Percentiles rank a stretch among this genome's conserved stretches.
Conservation (phyloP, 37 sponge, comb jelly and placozoan species). For the Halichondria panicea region DNA sequence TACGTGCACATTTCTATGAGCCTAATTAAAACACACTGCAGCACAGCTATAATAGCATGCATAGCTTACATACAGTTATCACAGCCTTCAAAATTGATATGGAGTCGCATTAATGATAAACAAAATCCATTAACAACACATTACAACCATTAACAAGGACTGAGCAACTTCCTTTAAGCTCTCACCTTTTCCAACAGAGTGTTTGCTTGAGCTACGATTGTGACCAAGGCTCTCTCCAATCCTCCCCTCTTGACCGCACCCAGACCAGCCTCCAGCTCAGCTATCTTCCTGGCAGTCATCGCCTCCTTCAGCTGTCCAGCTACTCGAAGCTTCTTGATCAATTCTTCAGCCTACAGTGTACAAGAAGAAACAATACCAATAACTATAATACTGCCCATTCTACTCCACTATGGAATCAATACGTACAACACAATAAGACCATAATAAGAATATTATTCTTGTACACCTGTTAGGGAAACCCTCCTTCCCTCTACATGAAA, state of each 20-base stretch:
- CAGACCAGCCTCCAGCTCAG: neutral
- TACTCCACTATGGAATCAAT: too few relatives aligned
- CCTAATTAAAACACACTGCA: too few relatives aligned
- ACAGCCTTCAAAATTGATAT: too few relatives aligned
- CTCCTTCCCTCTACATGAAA: too few relatives aligned
- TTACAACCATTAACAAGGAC: neutral
- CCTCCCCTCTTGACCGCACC: conserved; percentile 12
- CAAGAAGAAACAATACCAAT: too few relatives aligned
- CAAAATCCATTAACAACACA: neutral
- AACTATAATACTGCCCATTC: too few relatives aligned
- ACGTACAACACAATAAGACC: too few relatives aligned
- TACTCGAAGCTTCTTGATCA: neutral
- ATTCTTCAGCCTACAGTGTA: neutral
- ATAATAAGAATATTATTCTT: too few relatives aligned
- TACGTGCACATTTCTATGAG: too few relatives aligned
- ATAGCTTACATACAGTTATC: neutral
- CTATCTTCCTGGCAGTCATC: neutral
- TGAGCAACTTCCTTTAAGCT: too few relatives aligned
- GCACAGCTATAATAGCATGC: neutral
- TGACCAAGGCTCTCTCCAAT: conserved; percentile 4
- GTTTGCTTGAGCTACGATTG: neutral
- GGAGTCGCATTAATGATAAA: neutral
- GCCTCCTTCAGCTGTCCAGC: neutral
- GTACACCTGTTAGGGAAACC: too few relatives aligned
- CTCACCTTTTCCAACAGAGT: conserved; percentile 12